Percentiles rank a stretch among this genome's conserved stretches.
These are phyloP conservation scores for Donacobius atricapilla DNA, from an alignment of 2,113 vertebrate genomes.

Conservation along the genomic window DNA sequence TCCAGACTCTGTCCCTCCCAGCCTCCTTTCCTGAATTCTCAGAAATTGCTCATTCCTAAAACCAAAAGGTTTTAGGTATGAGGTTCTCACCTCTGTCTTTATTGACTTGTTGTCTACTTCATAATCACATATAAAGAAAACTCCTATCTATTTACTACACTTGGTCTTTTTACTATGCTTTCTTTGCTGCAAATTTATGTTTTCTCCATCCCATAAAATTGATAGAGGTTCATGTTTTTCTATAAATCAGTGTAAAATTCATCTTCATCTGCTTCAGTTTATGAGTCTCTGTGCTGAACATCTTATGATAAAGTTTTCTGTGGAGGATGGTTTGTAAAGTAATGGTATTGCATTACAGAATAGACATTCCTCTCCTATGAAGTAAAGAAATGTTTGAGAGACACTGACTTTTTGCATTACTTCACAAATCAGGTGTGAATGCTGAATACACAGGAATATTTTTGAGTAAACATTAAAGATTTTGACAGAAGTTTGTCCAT, in stretches of 20 bases:
- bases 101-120: not conserved
- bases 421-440: not conserved
- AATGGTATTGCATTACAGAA: not conserved
- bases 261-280: not conserved
- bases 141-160: not conserved
- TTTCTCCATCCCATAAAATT: not conserved
- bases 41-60: not conserved
- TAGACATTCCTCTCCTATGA: not conserved
- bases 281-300: not conserved
- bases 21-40: not conserved
- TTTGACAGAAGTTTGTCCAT: not conserved
- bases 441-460: not conserved
- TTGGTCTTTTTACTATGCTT: not conserved
- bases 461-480: not conserved
- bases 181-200: not conserved
- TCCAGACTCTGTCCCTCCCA: not conserved
- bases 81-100: not conserved
- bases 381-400: not conserved
- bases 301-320: not conserved
- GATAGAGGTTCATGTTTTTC: not conserved
- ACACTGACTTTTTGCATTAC: not conserved
- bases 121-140: not conserved
- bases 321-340: not conserved
- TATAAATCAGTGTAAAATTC: not conserved
- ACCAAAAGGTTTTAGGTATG: not conserved